Base-by-base conservation (phyloP, 2,797 vertebrate species). In the Anguilla megastoma region DNA sequence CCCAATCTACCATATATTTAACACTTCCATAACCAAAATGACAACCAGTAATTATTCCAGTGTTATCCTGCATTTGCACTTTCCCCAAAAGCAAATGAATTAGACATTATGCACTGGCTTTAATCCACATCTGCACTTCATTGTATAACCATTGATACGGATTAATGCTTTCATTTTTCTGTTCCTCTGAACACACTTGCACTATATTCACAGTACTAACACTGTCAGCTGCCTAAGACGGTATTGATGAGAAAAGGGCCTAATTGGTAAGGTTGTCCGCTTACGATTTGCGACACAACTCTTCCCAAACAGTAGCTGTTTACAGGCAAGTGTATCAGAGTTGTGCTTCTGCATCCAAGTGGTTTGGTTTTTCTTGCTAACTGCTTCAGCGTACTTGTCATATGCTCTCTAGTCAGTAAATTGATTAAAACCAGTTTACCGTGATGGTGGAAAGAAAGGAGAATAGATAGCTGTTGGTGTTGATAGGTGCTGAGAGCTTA, bases 11-110 rank as follows among this genome's bases (percentile, higher is more conserved):
- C 9, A 58, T 60, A 84, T 63, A 74, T 24, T 54, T 86, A 82
- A 90, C 82, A 76, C 36, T 27, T 58, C 48, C 36, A 60, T 27
- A 41, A 76, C 41, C 84, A 85, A 90, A 90, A 80, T 82, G 63
- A 60, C 85, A 84, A 56, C 79, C 45, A 50, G 86, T 76, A 90
- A 90, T 91, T 91, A 92, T 89, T 87, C 90, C 79, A 87, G n/a
- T 83, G 54, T 66, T 58, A 60, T 89, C 54, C 63, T 89, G 54
- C 54, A 27, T 85, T 86, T 24, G 80, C 58, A 63, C 71, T 33
- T 54, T 76, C 48, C 74, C 24, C 60, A 52, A 52, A 69, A 74
- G 66, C 36, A 30, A 66, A 88, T 27, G 21, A 50, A 45, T 33
- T 74, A 84, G 30, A 88, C n/a, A 71, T 74, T n/a, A 54, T 50